A percentile compares a stretch with the other conserved stretches of the same genome.
phyloP scores from a whole-genome alignment of 2,888 invertebrate species.

The Phorcus lineatus region DNA sequence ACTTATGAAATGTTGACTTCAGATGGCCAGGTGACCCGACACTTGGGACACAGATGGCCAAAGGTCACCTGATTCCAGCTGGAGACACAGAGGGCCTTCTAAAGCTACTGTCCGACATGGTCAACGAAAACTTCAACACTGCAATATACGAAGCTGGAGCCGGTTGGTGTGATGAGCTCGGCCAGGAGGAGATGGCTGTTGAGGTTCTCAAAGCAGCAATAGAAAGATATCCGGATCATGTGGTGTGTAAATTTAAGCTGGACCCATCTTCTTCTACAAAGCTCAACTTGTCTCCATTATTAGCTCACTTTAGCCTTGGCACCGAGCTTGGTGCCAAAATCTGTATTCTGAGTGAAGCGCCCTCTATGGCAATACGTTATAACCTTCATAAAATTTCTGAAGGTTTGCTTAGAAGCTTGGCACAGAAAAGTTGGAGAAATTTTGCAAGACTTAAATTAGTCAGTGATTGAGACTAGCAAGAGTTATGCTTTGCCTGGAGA shows the following conservation, averaged over 20 bases:
- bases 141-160: constrained; percentile 35
- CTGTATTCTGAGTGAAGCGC: too few relatives aligned
- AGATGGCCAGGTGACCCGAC: constrained; percentile 44
- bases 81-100: constrained; percentile 29
- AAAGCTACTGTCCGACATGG: constrained; percentile 28
- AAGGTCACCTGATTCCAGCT: constrained; percentile 35
- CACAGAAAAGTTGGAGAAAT: too few relatives aligned
- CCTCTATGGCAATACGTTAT: too few relatives aligned
- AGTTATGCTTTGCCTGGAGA: too few relatives aligned
- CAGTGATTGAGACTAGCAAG: too few relatives aligned
- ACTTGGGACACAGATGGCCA: constrained; percentile 31
- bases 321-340: too few relatives aligned
- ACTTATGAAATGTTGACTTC: neutral
- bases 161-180: constrained; percentile 34
- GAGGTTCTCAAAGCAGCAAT: constrained; percentile 35
- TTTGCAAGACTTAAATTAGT: too few relatives aligned
- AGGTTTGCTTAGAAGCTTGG: too few relatives aligned
- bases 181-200: constrained; percentile 30
- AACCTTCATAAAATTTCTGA: too few relatives aligned
- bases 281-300: neutral
- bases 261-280: neutral
- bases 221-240: constrained; percentile 35
- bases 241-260: constrained; percentile 30
- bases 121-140: constrained; percentile 30
- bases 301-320: too few relatives aligned